Evolutionary conservation across 2,797 vertebrate genomes (phyloP).

Genomic region (Thripadectes ignobilis): DNA sequence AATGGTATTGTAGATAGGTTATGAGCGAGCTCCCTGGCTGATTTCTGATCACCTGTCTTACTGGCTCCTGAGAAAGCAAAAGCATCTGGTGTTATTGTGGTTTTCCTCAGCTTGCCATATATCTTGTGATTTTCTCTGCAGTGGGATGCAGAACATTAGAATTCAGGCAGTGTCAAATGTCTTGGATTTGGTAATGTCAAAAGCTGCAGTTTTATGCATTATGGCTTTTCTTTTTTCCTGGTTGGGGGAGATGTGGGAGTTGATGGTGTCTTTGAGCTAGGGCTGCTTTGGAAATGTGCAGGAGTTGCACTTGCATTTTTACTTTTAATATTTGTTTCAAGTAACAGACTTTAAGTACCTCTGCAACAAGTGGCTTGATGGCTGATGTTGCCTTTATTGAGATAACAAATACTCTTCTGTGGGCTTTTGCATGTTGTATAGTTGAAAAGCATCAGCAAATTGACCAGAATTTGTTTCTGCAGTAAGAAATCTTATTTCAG

Average conservation of each 20-base stretch:
- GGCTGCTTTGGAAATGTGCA: not conserved
- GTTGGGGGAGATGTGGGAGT: accelerated
- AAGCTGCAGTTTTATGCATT: not conserved
- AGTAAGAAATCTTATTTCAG: not conserved
- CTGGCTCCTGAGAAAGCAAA: not conserved
- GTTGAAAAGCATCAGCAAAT: not conserved
- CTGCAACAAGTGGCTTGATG: not conserved
- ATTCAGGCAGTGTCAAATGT: not conserved
- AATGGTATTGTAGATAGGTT: not conserved
- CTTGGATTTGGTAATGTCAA: not conserved
- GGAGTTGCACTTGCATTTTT: not conserved
- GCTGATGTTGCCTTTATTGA: not conserved
- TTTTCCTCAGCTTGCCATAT: not conserved
- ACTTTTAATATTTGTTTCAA: not conserved
- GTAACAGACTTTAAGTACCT: not conserved
- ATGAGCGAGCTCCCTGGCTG: not conserved
- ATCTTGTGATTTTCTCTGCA: not conserved
- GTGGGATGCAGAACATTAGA: not conserved
- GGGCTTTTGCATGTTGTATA: not conserved
- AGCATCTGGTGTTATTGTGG: not conserved
- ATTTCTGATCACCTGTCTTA: not conserved
- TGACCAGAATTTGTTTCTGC: not conserved
- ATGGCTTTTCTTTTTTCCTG: not conserved
- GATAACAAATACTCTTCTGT: not conserved
- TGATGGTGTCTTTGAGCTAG: not conserved